Evolutionary conservation across 1,140 invertebrate genomes (phyloP), one percentile per base, ranked within the genome.

Genomic region (Bombyx mori): DNA sequence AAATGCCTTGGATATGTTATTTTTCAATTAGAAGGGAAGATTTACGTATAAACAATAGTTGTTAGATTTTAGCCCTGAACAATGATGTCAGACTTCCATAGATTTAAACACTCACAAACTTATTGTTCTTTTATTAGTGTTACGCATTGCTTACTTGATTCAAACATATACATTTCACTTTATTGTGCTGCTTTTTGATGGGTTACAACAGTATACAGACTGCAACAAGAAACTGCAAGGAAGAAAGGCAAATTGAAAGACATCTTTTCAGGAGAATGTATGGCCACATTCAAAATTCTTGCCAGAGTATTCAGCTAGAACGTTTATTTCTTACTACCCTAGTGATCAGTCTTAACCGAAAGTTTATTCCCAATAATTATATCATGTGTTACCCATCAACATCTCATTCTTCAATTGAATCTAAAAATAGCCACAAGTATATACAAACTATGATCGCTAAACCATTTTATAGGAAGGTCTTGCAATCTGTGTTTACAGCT

Each of bases 211-310:
- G 92, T 91, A 89, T 92, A 91, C 90, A 91, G 91, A 88, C 89
- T 88, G 84, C 91, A 91, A 88, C 91, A 91, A 86, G 91, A 92
- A 86, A 90, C 90, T 77, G 89, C 89, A 82, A 91, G 91, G 88
- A 91, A 91, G 90, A 92, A 92, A 90, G 91, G 91, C 78, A 92
- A 92, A 90, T 90, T 93, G 88, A 92, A 92, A 92, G 91, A 92
- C 90, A 91, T 92, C 89, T 92, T 92, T 90, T 90, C 91, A 75
- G 91, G 91, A 82, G 91, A 92, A 88, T 91, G 91, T 89, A 91
- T 91, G 88, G 89, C 90, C 91, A 89, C 78, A 87, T 82, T 87
- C 88, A 89, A 77, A 83, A 75, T 82, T 82, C 63, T 82, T 77
- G 71, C 72, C 69, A 75, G 71, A 71, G 79, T 85, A 82, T 77